A percentile compares a stretch with the other conserved stretches of the same genome.
Evolutionary conservation across 2,797 vertebrate genomes (phyloP).

Genomic region (Acestrorhynchus altus): DNA sequence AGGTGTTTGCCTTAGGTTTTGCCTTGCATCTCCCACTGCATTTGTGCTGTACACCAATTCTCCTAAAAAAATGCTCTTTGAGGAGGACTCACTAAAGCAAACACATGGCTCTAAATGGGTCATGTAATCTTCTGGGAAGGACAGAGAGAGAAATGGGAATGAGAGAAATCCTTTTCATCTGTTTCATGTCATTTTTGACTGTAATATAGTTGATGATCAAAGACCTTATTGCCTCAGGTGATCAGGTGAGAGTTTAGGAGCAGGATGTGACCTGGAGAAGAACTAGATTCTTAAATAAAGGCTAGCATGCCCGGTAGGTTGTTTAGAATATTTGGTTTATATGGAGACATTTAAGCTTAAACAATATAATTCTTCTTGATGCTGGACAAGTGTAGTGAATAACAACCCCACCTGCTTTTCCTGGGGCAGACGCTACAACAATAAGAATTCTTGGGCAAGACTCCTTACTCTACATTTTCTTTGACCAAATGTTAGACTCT

Average conservation of each 20-base stretch:
- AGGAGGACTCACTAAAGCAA: neutral
- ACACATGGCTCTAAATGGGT: conserved; percentile 3
- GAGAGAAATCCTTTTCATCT: neutral
- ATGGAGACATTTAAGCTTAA: too few species aligned
- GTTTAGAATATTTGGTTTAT: too few species aligned
- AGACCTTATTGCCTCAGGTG: neutral
- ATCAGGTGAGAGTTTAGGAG: neutral
- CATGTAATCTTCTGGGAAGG: neutral
- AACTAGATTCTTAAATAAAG: neutral
- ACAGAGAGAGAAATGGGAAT: neutral
- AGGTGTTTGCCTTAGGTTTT: neutral
- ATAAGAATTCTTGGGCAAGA: too few species aligned
- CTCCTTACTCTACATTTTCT: too few species aligned
- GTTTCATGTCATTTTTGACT: neutral
- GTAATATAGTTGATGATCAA: neutral
- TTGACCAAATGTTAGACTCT: too few species aligned
- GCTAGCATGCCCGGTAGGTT: too few species aligned
- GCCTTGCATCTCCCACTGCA: neutral
- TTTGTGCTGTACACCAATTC: neutral
- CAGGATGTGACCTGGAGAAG: neutral
- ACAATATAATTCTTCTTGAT: too few species aligned
- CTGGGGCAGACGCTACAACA: too few species aligned
- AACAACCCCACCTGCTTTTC: too few species aligned
- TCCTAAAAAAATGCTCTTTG: conserved; percentile 3
- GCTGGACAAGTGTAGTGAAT: too few species aligned